Evolutionary conservation across 2,113 vertebrate species (phyloP), one percentile per base, ranked within the genome.

Genomic region (Percopsis transmontana): DNA sequence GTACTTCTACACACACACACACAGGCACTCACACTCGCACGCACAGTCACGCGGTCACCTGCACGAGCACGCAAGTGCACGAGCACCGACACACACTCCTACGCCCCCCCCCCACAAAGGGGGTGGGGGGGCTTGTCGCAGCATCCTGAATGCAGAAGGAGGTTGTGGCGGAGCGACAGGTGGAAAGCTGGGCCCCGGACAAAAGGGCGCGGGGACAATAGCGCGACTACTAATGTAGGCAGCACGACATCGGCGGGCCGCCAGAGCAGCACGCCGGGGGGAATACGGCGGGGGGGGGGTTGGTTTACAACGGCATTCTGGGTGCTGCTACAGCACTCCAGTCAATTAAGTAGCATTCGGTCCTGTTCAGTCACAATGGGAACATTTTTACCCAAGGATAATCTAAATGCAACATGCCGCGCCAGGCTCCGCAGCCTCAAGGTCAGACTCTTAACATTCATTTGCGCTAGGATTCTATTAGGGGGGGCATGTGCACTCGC

Each of bases 101-200:
- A 9, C 51, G 5, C 24, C 44, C 51, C 51, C 51, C 24, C 51
- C 6, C 20, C 20, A 21, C 12, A 6, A 1, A 10, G n/a, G n/a
- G n/a, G 27, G 8, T 4, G 27, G 27, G 48, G n/a, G 3, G 24
- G 53, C 14, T 55, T 33, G 24, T 33, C 53, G 33, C 53, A 15
- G 53, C 16, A 55, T 55, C 52, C 12, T 14, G 21, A 23, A 54
- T 54, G 52, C 21, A 20, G 21, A 5, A 4, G 52, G 52, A 13
- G 53, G 33, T 55, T 55, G 53, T 33, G 15, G 53, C 24, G 15
- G 51, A 53, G 23, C n/a, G 53, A 55, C 53, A 55, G 53, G 53
- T 55, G 24, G 15, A 55, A 15, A 23, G 2, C 1, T 50, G 6
- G 47, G 47, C 18, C 15, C 15, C n/a, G n/a, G 11, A 53, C 21